Percentiles rank a stretch among this genome's conserved stretches.
phyloP scores from a whole-genome alignment of 2,113 vertebrate genomes.

The Oreocharis arfaki region DNA sequence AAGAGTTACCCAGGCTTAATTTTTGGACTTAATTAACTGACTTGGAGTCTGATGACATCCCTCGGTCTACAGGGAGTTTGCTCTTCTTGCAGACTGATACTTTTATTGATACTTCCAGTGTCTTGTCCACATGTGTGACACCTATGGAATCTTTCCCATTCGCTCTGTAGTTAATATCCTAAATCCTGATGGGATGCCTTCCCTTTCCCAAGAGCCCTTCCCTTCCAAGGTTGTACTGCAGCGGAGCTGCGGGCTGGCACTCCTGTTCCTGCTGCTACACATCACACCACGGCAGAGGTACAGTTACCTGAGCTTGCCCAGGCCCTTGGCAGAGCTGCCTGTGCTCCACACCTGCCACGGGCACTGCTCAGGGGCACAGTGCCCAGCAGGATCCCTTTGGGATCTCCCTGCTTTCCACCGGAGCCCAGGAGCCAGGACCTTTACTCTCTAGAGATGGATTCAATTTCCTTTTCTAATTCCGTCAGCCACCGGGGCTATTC shows the following conservation, averaged over 20 bases:
- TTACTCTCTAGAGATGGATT: neutral
- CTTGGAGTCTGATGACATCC: neutral
- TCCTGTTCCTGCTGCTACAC: neutral
- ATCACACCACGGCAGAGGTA: rapidly evolving
- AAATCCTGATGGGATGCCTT: neutral
- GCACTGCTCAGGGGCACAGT: neutral
- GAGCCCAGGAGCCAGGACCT: neutral
- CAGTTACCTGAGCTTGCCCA: neutral
- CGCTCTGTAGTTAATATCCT: neutral
- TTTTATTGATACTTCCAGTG: neutral
- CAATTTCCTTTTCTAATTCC: neutral
- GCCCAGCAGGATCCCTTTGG: neutral
- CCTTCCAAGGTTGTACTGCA: rapidly evolving
- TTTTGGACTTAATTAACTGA: neutral
- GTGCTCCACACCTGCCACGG: neutral
- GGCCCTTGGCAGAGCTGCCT: neutral
- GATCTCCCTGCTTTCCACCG: neutral
- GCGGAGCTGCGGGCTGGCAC: neutral
- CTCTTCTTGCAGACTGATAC: neutral
- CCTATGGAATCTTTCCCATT: neutral
- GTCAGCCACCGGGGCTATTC: neutral
- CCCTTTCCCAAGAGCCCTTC: neutral
- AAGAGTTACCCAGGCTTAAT: neutral
- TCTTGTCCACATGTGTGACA: neutral
- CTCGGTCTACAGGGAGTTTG: neutral